These are phyloP conservation scores for Nycticorax nycticorax DNA, from an alignment of 2,113 vertebrate genomes.

Conservation along the genomic window DNA sequence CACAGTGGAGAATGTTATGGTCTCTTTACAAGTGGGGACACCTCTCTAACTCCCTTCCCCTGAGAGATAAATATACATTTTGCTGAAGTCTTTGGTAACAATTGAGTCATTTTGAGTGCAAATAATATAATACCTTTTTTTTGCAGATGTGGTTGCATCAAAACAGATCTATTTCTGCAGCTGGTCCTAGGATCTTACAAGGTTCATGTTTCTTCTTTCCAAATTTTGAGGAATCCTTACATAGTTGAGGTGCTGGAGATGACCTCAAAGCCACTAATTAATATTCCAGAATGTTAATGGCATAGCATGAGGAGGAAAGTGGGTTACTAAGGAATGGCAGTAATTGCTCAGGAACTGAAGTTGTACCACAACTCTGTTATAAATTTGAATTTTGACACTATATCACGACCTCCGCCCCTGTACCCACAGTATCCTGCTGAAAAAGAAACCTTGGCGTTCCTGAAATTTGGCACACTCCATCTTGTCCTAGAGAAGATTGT, in stretches of 20 bases:
- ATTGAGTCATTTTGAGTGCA: not conserved
- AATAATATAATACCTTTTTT: not conserved
- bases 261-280: conserved; percentile 46
- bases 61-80: not conserved
- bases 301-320: not conserved
- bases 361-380: not conserved
- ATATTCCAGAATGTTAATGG: conserved; percentile 23
- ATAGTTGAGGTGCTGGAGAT: conserved; percentile 7
- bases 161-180: not conserved
- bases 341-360: not conserved
- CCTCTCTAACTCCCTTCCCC: not conserved
- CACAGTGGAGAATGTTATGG: not conserved
- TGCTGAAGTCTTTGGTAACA: not conserved
- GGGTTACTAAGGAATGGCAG: conserved; percentile 21
- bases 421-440: not conserved
- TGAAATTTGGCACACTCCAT: not conserved
- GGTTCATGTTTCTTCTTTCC: not conserved
- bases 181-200: not conserved
- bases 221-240: conserved; percentile 19
- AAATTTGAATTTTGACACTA: not conserved
- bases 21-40: not conserved
- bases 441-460: not conserved
- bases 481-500: not conserved
- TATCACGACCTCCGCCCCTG: not conserved
- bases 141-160: not conserved